Evolutionary conservation across 2,888 invertebrate species (phyloP), one percentile per base, ranked within the genome.

Genomic region (Antitype chi): DNA sequence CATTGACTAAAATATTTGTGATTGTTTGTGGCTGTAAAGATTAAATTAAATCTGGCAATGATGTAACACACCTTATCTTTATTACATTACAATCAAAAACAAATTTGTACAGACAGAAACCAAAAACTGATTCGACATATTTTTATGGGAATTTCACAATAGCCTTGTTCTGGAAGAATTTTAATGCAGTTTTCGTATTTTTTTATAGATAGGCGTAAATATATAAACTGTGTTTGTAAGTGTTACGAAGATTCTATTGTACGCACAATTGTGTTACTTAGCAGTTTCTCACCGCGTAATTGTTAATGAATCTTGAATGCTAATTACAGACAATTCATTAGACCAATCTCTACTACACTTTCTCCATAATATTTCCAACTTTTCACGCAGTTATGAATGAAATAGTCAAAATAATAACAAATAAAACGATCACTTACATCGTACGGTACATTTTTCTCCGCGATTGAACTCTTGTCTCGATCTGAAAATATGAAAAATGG

Each of bases 361-460:
- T 88, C 88, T 86, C 88, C 80, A 43, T 25, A 62, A 63, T 52
- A 78, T 75, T 85, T 89, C 59, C 38, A 79, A 64, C 64, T 80
- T 80, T 79, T 76, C 80, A 66, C 78, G 59, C 70, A 80, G 85
- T 82, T 82, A 91, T 93, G 91, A 92, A 93, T 93, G 91, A 92
- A 88, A 85, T 74, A 59, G 89, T 70, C n/a, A 67, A 90, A 88
- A 88, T 84, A 88, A 87, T 85, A 89, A 79, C 81, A 81, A 80
- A 87, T 81, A 70, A 89, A 86, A 85, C 76, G 74, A 87, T 83
- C 93, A 97, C 97, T 97, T 94, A 97, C 97, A 92, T 97, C 97
- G 94, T 97, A 97, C 78, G 97, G 97, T 88, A 95, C 97, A 95
- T 97, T 96, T 96, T 97, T 97, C 92, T 97, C 97, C 79, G 97